Conservation (phyloP, 2,888 invertebrate species). For the Mythimna vitellina region DNA sequence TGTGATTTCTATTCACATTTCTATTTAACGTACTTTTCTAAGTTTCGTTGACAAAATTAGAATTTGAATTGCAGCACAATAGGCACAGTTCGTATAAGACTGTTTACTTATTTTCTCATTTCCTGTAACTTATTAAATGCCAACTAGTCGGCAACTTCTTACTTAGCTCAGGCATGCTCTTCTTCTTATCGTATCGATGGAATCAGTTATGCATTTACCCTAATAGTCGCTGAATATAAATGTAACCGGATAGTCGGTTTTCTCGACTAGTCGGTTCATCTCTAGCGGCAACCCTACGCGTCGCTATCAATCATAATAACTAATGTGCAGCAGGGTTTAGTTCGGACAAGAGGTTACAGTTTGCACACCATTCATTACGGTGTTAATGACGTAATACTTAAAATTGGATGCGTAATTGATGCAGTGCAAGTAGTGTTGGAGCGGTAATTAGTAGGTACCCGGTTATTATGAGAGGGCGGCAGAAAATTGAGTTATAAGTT, state of each 20-base stretch:
- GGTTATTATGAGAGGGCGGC: not conserved
- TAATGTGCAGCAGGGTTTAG: constrained; percentile 72
- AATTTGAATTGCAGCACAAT: too few relatives aligned
- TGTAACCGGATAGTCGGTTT: not conserved
- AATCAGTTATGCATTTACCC: too few relatives aligned
- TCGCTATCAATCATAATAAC: constrained; percentile 74
- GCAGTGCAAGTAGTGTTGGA: constrained; percentile 33
- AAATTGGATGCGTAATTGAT: constrained; percentile 69
- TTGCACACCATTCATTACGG: constrained; percentile 74
- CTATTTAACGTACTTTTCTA: too few relatives aligned
- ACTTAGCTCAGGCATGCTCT: too few relatives aligned
- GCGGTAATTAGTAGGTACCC: constrained; percentile 37
- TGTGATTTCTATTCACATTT: too few relatives aligned
- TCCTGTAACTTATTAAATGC: not conserved
- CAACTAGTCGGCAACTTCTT: not conserved
- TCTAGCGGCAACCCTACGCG: constrained; percentile 51
- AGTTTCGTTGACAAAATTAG: too few relatives aligned
- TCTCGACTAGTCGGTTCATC: not conserved
- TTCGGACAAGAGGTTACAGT: constrained; percentile 76
- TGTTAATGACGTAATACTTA: constrained; percentile 69
- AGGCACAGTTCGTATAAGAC: too few relatives aligned
- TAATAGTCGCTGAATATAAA: not conserved
- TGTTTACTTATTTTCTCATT: not conserved
- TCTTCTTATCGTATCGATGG: not conserved
- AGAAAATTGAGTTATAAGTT: not conserved